Evolutionary conservation across 2,113 vertebrate genomes (phyloP), one percentile per base, ranked within the genome.

Genomic region (Marmota flaviventris): DNA sequence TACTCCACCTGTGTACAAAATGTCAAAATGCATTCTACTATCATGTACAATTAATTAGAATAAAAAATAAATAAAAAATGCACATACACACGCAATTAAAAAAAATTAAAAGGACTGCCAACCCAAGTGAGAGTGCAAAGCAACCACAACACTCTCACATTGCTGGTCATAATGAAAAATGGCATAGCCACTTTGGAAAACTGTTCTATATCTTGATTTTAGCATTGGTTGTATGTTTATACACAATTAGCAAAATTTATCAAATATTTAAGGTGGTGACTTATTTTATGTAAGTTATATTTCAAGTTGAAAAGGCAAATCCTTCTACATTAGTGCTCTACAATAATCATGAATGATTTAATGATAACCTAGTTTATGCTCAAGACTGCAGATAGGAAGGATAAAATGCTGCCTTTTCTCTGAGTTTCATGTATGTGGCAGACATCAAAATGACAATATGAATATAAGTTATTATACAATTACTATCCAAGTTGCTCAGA

Each of bases 401-500:
- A n/a, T 76, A 94, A 89, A 83, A 94, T 27, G 42, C 58, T 39
- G 69, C 20, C 45, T 58, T 89, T 94, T 67, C 42, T 75, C 42
- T 73, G 29, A 84, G 61, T 10, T 76, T 76, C 16, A 84, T 22
- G 37, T 56, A 84, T 67, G 37, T 77, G 39, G 67, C 67, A 73
- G n/a, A 75, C 20, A 42, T 42, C 56, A 56, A 67, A 45, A 32
- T 51, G 69, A 87, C 92, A 87, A 92, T 17, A 87, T 3, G 65
- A 86, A 83, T 45, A 53, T 63, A 67, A 82, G 45, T 58, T 18
- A 75, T 45, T 27, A 69, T 92, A 82, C 24, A 88, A 13, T 76
- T 83, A 79, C 39, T 34, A 92, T 88, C 25, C n/a, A 82, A 76
- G 69, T 58, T 95, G 69, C 58, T 53, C 76, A 82, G 84, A 76